Evolutionary conservation across 1,140 invertebrate genomes (phyloP).

Genomic region (Ooceraea biroi): DNA sequence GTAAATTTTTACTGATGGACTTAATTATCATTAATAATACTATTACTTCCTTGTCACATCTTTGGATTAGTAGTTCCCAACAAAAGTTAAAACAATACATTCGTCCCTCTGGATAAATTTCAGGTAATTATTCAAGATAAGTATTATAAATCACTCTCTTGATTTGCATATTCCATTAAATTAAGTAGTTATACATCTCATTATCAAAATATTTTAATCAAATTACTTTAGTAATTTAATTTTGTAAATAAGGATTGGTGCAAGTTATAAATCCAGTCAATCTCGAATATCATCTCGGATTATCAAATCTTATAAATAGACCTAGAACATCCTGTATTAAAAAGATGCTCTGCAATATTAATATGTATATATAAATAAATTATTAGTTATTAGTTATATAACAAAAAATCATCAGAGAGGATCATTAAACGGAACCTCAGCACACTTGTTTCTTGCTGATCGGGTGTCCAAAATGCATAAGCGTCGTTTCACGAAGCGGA

Average conservation of each 20-base stretch:
- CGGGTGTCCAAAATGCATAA: constrained; percentile 45
- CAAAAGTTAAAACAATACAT: too few relatives aligned
- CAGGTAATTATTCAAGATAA: not conserved
- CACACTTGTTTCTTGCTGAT: constrained; percentile 26
- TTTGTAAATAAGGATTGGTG: not conserved
- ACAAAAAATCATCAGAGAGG: constrained; percentile 5
- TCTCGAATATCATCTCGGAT: constrained; percentile 7
- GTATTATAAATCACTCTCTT: too few relatives aligned
- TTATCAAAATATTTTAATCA: constrained; percentile 29
- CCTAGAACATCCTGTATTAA: not conserved
- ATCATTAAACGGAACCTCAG: constrained; percentile 17
- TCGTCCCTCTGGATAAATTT: not conserved
- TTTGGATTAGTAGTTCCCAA: too few relatives aligned
- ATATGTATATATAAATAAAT: not conserved
- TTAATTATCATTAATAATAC: too few relatives aligned
- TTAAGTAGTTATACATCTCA: not conserved
- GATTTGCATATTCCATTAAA: too few relatives aligned
- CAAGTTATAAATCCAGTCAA: constrained; percentile 17
- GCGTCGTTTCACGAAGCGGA: constrained; percentile 61
- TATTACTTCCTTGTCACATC: too few relatives aligned
- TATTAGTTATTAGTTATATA: constrained; percentile 37
- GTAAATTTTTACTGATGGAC: too few relatives aligned
- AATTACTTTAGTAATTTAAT: constrained; percentile 21
- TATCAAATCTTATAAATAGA: not conserved
- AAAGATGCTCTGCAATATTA: constrained; percentile 10